Base-by-base conservation (phyloP, 2,888 invertebrate species). In the Mesorhabditis spiculigera region DNA sequence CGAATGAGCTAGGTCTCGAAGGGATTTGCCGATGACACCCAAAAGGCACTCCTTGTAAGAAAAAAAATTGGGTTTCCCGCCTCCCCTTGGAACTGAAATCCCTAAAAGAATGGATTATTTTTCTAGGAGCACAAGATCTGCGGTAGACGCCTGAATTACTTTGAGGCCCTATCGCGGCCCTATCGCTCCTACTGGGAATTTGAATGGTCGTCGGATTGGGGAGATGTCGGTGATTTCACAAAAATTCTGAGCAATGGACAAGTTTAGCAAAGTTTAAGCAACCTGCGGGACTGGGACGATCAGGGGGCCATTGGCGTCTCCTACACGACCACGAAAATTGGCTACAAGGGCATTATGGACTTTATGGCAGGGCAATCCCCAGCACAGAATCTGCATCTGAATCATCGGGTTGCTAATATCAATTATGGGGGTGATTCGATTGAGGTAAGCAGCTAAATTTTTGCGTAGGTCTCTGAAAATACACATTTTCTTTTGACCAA, bases 151-250 rank as follows among this genome's bases (percentile, higher is more conserved):
- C 70, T 68, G 43, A 70, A 77, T 43, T 71, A 78, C 1, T 83
- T 81, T 68, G 79, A 82, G 42, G 78, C 81, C 0, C 65, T 83
- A 4, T 74, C 80, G n/a, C 70, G 78, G 42, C 74, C 79, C 5
- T 84, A 78, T 72, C 70, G 75, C 58, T 74, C 78, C 6, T 83
- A 81, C 66, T 83, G 82, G 76, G 83, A 83, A 67, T 79, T 80
- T 64, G 83, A 83, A 68, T 83, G 83, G 82, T 80, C 81, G 13
- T 79, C 82, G 16, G 79, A 82, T 63, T 81, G 81, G 81, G 76
- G 73, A 43, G 78, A 77, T 63, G 79, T 77, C 8, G 75, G 69
- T 3, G 44, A 63, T 10, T 10, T 13, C 43, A 1, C 42, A 45
- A 58, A 43, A 58, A 41, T n/a, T 10, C 28, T 45, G 13, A 66